These are phyloP conservation scores for Notospermus geniculatus DNA, from an alignment of 1,140 invertebrate species.

Conservation along the genomic window DNA sequence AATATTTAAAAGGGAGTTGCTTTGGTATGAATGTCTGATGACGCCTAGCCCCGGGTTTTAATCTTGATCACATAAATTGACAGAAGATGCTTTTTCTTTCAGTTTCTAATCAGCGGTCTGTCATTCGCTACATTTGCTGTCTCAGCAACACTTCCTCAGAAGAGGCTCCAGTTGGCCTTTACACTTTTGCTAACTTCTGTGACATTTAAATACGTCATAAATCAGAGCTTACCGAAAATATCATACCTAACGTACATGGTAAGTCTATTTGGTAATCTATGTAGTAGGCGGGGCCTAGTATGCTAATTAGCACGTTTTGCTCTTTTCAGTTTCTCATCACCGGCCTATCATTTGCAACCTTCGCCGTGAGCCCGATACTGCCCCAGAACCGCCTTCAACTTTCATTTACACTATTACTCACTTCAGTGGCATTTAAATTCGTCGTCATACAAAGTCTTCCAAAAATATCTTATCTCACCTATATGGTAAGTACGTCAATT, in stretches of 20 bases:
- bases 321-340: constrained; percentile 46
- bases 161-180: constrained; percentile 49
- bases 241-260: constrained; percentile 56
- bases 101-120: constrained; percentile 50
- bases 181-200: constrained; percentile 45
- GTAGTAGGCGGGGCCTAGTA: background rate
- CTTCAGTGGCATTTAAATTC: constrained; percentile 54
- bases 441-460: constrained; percentile 55
- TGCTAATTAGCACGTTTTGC: background rate
- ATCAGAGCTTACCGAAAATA: constrained; percentile 52
- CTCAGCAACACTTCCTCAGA: constrained; percentile 45
- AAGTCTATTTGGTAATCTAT: constrained; percentile 17
- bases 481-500: constrained; percentile 41
- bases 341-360: constrained; percentile 54
- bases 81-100: constrained; percentile 23
- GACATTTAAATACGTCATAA: constrained; percentile 55
- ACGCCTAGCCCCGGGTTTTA: too few species aligned
- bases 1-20: too few species aligned
- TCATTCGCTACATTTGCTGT: constrained; percentile 56
- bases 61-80: too few species aligned
- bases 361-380: constrained; percentile 46
- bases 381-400: constrained; percentile 54
- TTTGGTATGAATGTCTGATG: too few species aligned
- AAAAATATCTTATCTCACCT: constrained; percentile 53
- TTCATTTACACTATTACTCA: constrained; percentile 44